A percentile compares a stretch with the other conserved stretches of the same genome.
phyloP scores from a whole-genome alignment of 2,113 vertebrate genomes.

The Morone saxatilis region DNA sequence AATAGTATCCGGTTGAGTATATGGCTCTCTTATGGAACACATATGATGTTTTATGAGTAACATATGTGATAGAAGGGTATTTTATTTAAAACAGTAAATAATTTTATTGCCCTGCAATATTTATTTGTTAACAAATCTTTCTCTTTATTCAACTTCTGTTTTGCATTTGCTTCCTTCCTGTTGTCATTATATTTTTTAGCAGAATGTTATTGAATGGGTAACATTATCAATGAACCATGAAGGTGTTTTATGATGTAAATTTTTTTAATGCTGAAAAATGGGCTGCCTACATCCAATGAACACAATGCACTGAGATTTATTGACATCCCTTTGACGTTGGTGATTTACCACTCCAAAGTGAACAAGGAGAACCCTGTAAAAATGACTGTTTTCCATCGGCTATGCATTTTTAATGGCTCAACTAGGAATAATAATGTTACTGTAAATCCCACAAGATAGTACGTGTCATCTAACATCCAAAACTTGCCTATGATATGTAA shows the following conservation, averaged over 20 bases:
- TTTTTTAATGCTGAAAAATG: neutral
- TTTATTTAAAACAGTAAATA: neutral
- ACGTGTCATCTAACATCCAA: conserved; percentile 22
- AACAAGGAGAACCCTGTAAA: conserved; percentile 6
- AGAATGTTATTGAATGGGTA: neutral
- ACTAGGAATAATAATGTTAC: conserved; percentile 45
- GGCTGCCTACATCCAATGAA: neutral
- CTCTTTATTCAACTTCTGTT: neutral
- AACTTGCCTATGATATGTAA: conserved; percentile 34
- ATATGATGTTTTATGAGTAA: conserved; percentile 11
- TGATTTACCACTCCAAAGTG: neutral
- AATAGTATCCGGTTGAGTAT: neutral
- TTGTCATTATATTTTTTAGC: neutral
- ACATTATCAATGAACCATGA: neutral
- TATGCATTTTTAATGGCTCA: conserved; percentile 57
- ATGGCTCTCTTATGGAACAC: neutral
- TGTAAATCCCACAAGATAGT: conserved; percentile 21
- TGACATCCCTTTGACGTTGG: neutral
- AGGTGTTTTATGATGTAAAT: neutral
- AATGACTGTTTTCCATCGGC: conserved; percentile 33
- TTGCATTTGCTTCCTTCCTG: neutral
- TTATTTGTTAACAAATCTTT: neutral
- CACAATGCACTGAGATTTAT: neutral
- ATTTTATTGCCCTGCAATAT: neutral
- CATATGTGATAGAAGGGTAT: neutral